Base-by-base conservation (phyloP, 2,113 vertebrate genomes). In the Ploceus nigricollis region DNA sequence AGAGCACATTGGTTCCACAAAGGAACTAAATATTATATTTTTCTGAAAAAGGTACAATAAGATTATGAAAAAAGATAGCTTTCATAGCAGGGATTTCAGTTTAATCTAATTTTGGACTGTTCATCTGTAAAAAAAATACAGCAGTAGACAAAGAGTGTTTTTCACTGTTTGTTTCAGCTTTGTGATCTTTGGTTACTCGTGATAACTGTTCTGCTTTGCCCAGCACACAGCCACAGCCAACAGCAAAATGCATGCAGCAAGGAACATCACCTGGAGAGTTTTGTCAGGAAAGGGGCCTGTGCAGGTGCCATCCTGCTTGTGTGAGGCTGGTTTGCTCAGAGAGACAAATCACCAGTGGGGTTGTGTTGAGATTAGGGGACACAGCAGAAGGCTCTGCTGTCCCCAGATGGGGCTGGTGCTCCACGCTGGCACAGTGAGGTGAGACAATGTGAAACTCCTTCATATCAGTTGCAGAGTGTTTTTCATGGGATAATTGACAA, bases 381-480 rank as follows among this genome's bases (percentile, higher is more conserved):
- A 11, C 6, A 72, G 27, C n/a, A 42, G 11, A 12, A 7, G 0
- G 6, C 22, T 70, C 54, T 83, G 44, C 18, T 39, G 30, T 69
- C 33, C 63, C 35, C 53, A 72, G 25, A 11, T 65, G n/a, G 58
- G 53, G 51, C 68, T 87, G 25, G 15, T 54, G 72, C 15, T 75
- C 45, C 44, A 21, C 1, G 1, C 11, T 11, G 35, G 37, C 35
- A 37, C 48, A 53, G 37, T 8, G 17, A 82, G 40, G 25, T 33
- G 27, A 77, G 6, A 50, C 10, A 13, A 5, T 5, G 33, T 22
- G 69, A 50, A 73, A 50, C 54, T 35, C 16, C 23, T 65, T 56
- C 4, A 0, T 9, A 10, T 23, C 31, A 6, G 6, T 8, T 69
- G 33, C 10, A 28, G n/a, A 58, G 5, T 13, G 30, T 1, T 85